Percentiles rank a stretch among this genome's conserved stretches.
phyloP scores from a whole-genome alignment of 2,797 vertebrate genomes.

The Anguilla obscura region DNA sequence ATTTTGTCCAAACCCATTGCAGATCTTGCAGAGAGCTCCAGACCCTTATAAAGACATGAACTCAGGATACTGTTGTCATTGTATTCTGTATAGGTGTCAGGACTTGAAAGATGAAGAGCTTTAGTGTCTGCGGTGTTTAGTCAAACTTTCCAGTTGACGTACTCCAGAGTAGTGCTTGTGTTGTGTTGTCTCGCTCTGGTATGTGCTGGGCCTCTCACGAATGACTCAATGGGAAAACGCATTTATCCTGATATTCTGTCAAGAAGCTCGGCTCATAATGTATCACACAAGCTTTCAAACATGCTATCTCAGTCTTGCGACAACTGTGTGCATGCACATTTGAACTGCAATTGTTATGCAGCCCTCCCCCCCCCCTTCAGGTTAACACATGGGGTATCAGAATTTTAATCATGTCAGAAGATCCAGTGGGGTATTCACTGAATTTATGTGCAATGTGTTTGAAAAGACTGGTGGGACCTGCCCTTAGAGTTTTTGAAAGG shows the following conservation, averaged over 20 bases:
- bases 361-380: neutral
- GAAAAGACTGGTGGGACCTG: neutral
- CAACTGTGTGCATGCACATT: neutral
- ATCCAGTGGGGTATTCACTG: neutral
- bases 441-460: neutral
- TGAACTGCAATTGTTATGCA: neutral
- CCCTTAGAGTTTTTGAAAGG: neutral
- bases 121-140: slow-evolving; percentile 66
- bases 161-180: slow-evolving; percentile 68
- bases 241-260: slow-evolving; percentile 26
- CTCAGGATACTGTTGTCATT: slow-evolving; percentile 61
- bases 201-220: slow-evolving; percentile 50
- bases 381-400: neutral
- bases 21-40: slow-evolving; percentile 50
- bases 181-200: slow-evolving; percentile 61
- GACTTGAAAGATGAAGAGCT: slow-evolving; percentile 55
- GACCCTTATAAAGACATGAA: slow-evolving; percentile 77
- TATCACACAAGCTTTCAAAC: neutral
- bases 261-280: neutral
- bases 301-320: neutral
- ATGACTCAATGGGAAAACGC: slow-evolving; percentile 54
- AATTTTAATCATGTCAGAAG: neutral
- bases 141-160: slow-evolving; percentile 64
- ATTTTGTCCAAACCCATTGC: slow-evolving; percentile 5
- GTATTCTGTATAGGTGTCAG: slow-evolving; percentile 64